Evolutionary conservation across 1,140 invertebrate species (phyloP).

Genomic region (Drosophila ercepeae): DNA sequence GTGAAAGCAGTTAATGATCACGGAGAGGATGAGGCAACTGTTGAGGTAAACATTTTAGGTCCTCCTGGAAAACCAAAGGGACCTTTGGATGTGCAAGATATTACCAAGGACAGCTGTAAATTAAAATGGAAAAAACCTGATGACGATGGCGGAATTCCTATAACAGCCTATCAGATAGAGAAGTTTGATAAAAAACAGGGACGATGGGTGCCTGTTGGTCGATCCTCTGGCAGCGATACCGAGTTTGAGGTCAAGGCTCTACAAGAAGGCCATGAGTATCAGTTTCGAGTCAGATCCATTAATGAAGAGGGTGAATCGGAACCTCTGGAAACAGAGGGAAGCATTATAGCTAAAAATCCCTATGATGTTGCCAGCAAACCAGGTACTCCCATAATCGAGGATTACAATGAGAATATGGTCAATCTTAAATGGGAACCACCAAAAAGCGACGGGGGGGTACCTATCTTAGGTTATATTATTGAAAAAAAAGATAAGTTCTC

Average conservation of each 20-base stretch:
- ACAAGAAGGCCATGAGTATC: conserved; percentile 96
- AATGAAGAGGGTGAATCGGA: conserved; percentile 99
- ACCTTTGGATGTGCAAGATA: conserved; percentile 95
- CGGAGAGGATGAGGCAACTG: conserved; percentile 96
- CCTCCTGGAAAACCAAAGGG: conserved; percentile 94
- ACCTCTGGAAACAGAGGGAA: conserved; percentile 94
- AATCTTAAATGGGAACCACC: conserved; percentile 97
- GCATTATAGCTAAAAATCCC: conserved; percentile 83
- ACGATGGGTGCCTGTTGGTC: conserved; percentile 96
- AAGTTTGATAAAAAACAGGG: conserved; percentile 97
- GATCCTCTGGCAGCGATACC: conserved; percentile 89
- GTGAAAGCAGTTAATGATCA: conserved; percentile 96
- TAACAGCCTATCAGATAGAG: conserved; percentile 98
- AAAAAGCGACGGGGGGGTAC: conserved; percentile 94
- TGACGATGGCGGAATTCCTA: conserved; percentile 98
- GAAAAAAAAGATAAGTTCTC: conserved; percentile 98
- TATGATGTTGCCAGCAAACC: conserved; percentile 94
- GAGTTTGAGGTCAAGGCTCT: conserved; percentile 96
- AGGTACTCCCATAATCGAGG: conserved; percentile 93
- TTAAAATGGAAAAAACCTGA: conserved; percentile 98
- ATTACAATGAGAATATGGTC: conserved; percentile 97
- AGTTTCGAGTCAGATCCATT: conserved; percentile 98
- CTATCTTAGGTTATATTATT: conserved; percentile 97
- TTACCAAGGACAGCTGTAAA: conserved; percentile 94
- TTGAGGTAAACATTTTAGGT: conserved; percentile 95